Evolutionary conservation across 2,113 vertebrate genomes (phyloP).

Genomic region (Dicerorhinus sumatrensis): DNA sequence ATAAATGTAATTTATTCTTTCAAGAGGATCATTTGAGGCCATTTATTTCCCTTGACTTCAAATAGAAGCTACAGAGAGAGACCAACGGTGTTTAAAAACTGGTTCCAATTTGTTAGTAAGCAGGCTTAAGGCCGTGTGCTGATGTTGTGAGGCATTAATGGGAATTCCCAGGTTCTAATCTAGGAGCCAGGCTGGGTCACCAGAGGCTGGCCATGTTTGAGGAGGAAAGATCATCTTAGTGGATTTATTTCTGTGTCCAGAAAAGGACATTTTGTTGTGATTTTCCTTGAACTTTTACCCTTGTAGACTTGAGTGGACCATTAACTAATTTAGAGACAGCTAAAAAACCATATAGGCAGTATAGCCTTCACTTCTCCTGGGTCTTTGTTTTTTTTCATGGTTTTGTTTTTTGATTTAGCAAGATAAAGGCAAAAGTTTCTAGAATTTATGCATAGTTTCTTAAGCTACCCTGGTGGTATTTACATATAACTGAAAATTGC

Average conservation of each 20-base stretch:
- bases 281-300: not conserved
- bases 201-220: not conserved
- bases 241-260: not conserved
- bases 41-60: conserved; percentile 44
- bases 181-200: not conserved
- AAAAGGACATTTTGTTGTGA: not conserved
- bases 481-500: conserved; percentile 44
- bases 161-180: not conserved
- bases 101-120: not conserved
- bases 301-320: not conserved
- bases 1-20: conserved; percentile 67
- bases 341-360: not conserved
- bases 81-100: not conserved
- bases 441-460: conserved; percentile 11
- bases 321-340: not conserved
- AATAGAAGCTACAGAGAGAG: not conserved
- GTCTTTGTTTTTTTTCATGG: not conserved
- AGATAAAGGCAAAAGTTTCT: conserved; percentile 17
- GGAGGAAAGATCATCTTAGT: not conserved
- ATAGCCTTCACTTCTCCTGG: not conserved
- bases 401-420: conserved; percentile 28
- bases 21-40: conserved; percentile 42
- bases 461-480: not conserved
- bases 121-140: not conserved
- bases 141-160: not conserved